Evolutionary conservation across 2,113 vertebrate genomes (phyloP).

Genomic region (Aphelocoma coerulescens): DNA sequence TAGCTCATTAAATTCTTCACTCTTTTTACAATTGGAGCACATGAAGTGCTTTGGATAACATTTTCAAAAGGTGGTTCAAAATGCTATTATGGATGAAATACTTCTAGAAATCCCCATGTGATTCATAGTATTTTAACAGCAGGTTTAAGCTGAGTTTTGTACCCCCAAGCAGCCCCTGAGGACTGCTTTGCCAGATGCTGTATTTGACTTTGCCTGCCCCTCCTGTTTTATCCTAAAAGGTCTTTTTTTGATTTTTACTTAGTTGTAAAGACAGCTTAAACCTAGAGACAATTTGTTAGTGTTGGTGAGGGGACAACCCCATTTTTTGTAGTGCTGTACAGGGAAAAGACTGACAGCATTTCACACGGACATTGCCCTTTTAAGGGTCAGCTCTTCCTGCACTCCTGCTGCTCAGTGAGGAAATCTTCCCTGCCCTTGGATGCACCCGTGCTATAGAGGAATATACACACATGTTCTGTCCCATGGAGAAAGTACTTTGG

Average conservation of each 20-base stretch:
- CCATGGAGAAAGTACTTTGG: not conserved
- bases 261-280: not conserved
- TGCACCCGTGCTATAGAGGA: not conserved
- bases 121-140: not conserved
- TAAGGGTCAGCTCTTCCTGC: not conserved
- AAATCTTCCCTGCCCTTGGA: not conserved
- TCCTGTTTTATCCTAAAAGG: not conserved
- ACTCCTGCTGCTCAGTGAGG: not conserved
- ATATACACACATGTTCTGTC: rapidly evolving
- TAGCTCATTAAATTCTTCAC: not conserved
- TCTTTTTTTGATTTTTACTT: not conserved
- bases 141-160: not conserved
- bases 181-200: not conserved
- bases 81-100: not conserved
- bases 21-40: not conserved
- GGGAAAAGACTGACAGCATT: not conserved
- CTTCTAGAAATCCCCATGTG: not conserved
- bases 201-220: not conserved
- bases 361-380: not conserved
- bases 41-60: not conserved
- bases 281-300: not conserved
- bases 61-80: not conserved
- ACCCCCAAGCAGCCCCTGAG: not conserved
- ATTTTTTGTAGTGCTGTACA: not conserved
- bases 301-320: not conserved